Conservation (phyloP, 2,797 vertebrate genomes). For the Vultur gryphus region DNA sequence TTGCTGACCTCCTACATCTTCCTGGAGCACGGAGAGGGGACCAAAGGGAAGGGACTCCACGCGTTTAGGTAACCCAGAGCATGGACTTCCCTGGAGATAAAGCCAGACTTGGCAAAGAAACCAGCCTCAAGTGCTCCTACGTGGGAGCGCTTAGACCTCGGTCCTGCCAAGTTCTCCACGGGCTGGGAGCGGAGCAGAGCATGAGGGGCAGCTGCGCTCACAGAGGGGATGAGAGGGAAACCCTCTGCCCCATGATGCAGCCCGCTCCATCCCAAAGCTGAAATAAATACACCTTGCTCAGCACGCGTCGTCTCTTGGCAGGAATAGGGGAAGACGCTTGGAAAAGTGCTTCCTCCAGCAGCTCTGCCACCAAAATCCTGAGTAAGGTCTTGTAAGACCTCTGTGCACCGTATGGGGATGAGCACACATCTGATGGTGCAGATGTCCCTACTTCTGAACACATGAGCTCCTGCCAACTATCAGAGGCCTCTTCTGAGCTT, state of each 20-base stretch:
- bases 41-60: not conserved
- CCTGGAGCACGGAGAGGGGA: accelerated
- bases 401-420: accelerated
- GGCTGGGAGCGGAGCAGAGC: not conserved
- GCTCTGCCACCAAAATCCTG: not conserved
- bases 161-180: not conserved
- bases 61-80: not conserved
- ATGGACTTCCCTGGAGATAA: not conserved
- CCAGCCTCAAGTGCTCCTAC: not conserved
- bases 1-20: accelerated
- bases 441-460: not conserved
- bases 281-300: not conserved
- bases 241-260: accelerated
- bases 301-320: accelerated
- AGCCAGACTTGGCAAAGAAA: not conserved
- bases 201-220: accelerated
- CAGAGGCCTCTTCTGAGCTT: not conserved
- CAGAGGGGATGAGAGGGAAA: not conserved
- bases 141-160: accelerated
- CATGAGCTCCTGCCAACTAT: not conserved
- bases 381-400: not conserved
- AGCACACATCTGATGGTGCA: not conserved
- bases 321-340: accelerated
- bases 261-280: not conserved
- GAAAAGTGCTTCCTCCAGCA: not conserved